Evolutionary conservation across 2,113 vertebrate species (phyloP).

Genomic region (Cariama cristata): DNA sequence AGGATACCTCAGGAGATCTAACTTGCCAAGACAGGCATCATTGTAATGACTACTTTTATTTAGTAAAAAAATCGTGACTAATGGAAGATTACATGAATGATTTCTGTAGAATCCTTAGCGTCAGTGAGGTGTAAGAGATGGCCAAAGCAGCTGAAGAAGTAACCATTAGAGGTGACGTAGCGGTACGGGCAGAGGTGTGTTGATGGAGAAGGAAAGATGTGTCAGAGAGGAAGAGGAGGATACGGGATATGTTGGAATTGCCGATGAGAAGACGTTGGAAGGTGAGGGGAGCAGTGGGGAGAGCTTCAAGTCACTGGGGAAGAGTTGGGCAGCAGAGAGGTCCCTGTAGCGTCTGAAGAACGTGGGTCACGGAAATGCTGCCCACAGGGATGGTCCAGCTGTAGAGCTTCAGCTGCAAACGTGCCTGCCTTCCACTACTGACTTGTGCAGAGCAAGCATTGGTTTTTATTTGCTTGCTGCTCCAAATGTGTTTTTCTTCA

Average conservation of each 20-base stretch:
- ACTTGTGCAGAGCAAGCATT: background rate
- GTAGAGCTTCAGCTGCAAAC: background rate
- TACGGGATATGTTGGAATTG: background rate
- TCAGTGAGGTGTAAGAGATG: background rate
- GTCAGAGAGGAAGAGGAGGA: background rate
- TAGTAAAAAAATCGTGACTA: too few relatives aligned
- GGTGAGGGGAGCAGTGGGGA: background rate
- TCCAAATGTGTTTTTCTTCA: background rate
- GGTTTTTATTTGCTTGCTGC: slow-evolving; percentile 3
- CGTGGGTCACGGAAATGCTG: background rate
- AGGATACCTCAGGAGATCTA: background rate
- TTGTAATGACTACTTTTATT: too few relatives aligned
- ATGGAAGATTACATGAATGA: background rate
- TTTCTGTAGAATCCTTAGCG: background rate
- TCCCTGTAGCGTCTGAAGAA: background rate
- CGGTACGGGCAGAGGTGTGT: background rate
- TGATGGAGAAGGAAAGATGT: background rate
- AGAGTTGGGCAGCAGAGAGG: accelerated
- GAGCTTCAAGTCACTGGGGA: background rate
- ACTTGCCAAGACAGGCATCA: accelerated
- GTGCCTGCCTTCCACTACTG: background rate
- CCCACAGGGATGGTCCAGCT: background rate
- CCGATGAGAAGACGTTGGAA: background rate
- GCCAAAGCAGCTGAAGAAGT: background rate
- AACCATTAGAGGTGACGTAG: background rate